Evolutionary conservation across 2,113 vertebrate species (phyloP).

Genomic region (Corvus cornix): DNA sequence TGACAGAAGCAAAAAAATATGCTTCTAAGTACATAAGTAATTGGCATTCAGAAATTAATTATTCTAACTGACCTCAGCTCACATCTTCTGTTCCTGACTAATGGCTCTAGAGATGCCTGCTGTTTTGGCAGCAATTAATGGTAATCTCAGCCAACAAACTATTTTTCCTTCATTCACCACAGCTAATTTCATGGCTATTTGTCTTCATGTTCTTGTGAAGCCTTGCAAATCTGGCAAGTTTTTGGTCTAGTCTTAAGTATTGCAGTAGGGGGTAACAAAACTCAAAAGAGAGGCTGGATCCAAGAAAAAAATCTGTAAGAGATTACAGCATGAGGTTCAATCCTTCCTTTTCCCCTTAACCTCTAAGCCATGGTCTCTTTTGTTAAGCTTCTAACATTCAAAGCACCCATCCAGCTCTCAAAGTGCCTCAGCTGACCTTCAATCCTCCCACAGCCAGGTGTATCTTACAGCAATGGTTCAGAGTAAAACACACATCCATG

Average conservation of each 20-base stretch:
- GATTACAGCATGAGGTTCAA: neutral
- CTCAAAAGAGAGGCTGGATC: neutral
- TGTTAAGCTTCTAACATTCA: neutral
- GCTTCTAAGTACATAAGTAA: conserved; percentile 11
- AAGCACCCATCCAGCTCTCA: neutral
- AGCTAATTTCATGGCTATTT: conserved; percentile 38
- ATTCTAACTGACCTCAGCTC: neutral
- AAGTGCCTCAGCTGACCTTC: neutral
- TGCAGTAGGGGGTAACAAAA: neutral
- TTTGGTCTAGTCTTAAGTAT: neutral
- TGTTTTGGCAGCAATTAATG: conserved; percentile 35
- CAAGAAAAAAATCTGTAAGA: neutral
- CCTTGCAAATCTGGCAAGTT: neutral
- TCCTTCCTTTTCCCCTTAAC: neutral
- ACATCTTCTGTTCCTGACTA: conserved; percentile 16
- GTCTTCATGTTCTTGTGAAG: neutral
- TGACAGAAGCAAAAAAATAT: neutral
- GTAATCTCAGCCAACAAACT: conserved; percentile 1
- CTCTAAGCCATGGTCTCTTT: neutral
- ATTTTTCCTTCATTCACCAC: conserved; percentile 17
- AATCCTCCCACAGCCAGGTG: neutral
- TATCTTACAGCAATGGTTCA: neutral
- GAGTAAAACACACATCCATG: neutral
- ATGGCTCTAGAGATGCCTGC: conserved; percentile 1
- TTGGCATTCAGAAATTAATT: neutral